phyloP scores from a whole-genome alignment of 2,888 invertebrate species.

The Acronicta leporina region DNA sequence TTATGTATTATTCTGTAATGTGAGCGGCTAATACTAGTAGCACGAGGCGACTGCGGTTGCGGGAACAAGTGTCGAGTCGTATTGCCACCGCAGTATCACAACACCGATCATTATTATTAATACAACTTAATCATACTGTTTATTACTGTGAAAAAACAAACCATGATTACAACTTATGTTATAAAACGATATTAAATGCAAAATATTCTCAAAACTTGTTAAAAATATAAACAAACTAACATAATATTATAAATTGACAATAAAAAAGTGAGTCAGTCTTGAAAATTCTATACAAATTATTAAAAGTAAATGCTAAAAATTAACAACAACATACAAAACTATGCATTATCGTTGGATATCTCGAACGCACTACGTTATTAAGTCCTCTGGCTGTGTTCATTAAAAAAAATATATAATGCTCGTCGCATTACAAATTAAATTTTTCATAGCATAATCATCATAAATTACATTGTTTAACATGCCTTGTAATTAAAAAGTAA shows the following conservation, averaged over 20 bases:
- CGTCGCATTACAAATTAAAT: no score
- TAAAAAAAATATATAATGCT: constrained; percentile 1
- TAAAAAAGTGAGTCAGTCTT: constrained; percentile 34
- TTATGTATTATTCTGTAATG: constrained; percentile 37
- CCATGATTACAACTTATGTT: constrained; percentile 8
- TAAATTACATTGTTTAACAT: no score
- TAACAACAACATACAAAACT: constrained; percentile 11
- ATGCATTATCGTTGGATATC: neutral
- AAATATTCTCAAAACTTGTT: constrained; percentile 31
- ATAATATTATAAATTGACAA: neutral
- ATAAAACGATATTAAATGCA: constrained; percentile 17
- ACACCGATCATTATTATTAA: constrained; percentile 2
- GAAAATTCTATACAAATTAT: constrained; percentile 6
- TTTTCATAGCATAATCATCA: neutral
- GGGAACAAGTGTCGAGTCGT: constrained; percentile 18
- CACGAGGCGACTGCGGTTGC: constrained; percentile 44
- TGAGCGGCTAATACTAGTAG: constrained; percentile 29
- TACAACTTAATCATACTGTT: neutral
- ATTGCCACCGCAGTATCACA: constrained; percentile 28
- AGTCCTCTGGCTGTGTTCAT: neutral
- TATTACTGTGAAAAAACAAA: constrained; percentile 6
- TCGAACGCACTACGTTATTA: no score
- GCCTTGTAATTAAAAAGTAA: no score
- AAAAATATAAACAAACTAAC: constrained; percentile 16
- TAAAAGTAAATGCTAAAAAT: neutral